Evolutionary conservation across 2,888 invertebrate species (phyloP).

Genomic region (Crossocerus cetratus): DNA sequence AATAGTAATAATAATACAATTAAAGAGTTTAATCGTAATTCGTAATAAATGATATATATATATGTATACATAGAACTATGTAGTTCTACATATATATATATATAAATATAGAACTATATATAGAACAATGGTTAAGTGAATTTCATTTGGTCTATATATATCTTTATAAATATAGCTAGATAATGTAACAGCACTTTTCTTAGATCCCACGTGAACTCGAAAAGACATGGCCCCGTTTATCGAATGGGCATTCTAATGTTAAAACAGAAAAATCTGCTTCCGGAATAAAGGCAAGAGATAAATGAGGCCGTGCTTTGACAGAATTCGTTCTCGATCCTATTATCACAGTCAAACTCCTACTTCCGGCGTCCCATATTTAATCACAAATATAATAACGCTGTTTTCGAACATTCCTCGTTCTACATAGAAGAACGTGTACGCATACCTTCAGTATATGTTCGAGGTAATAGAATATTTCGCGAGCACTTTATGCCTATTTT

Average conservation of each 20-base stretch:
- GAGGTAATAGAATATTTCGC: constrained; percentile 48
- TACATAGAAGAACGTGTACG: constrained; percentile 35
- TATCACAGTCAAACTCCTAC: constrained; percentile 72
- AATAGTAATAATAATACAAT: constrained; percentile 19
- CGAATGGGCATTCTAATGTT: constrained; percentile 15
- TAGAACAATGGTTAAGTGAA: constrained; percentile 48
- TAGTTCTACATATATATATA: too few species aligned
- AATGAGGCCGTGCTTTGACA: constrained; percentile 56
- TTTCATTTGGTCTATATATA: constrained; percentile 47
- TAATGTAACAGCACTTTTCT: constrained; percentile 69
- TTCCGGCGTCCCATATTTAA: constrained; percentile 51
- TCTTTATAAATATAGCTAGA: constrained; percentile 62
- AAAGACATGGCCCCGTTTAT: constrained; percentile 48
- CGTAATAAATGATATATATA: too few species aligned
- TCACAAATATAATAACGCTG: constrained; percentile 47
- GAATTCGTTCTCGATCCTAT: constrained; percentile 66
- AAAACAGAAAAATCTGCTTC: constrained; percentile 22
- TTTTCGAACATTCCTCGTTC: constrained; percentile 37
- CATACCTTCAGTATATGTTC: constrained; percentile 33
- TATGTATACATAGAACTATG: too few species aligned
- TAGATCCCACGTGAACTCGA: constrained; percentile 57
- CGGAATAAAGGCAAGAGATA: constrained; percentile 22
- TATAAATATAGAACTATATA: constrained; percentile 39
- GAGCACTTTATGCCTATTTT: constrained; percentile 33
- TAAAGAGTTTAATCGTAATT: background rate